Evolutionary conservation across 2,113 vertebrate genomes (phyloP), one percentile per base, ranked within the genome.

Genomic region (Chascanopsetta lugubris): DNA sequence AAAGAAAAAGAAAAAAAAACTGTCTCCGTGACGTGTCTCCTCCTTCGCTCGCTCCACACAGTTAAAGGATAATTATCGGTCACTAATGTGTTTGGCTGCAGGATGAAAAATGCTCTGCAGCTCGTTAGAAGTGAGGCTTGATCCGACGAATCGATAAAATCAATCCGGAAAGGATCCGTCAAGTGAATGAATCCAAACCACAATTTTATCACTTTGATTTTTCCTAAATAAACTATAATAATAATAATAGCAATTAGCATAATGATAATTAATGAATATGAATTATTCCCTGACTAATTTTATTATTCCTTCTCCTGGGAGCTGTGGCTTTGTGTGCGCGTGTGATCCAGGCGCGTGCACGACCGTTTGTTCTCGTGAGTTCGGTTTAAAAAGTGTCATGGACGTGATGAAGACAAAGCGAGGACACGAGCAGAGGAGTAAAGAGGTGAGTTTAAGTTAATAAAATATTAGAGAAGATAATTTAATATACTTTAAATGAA

Each of bases 101-200:
- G 67, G 70, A 78, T 61, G 65, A 77, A 85, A 76, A 67, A 20
- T 42, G 26, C 47, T 68, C 27, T 34, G 26, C 49, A n/a, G 71
- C 18, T 82, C 66, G 56, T 77, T 66, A 71, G 27, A 71, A 70
- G 58, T 57, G 62, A 63, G 56, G 38, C 11, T 70, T 77, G 77
- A 86, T 85, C 55, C 57, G 79, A 61, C 60, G 5, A 61, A 81
- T 89, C 83, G 62, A 83, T 87, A 65, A 48, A 79, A 84, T 86
- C 82, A 54, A 88, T 87, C 6, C 20, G 47, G 32, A 66, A 62
- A 11, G 13, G 34, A 58, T 76, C 45, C 65, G 65, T 63, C 75
- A 42, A 5, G 27, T 54, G 47, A 32, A 17, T 40, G 42, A 43
- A 69, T 72, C 46, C 20, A 22, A 40, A 74, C 2, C 8, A 26